Evolutionary conservation across 1,140 invertebrate genomes (phyloP).

Genomic region (Agrypnia vestita): DNA sequence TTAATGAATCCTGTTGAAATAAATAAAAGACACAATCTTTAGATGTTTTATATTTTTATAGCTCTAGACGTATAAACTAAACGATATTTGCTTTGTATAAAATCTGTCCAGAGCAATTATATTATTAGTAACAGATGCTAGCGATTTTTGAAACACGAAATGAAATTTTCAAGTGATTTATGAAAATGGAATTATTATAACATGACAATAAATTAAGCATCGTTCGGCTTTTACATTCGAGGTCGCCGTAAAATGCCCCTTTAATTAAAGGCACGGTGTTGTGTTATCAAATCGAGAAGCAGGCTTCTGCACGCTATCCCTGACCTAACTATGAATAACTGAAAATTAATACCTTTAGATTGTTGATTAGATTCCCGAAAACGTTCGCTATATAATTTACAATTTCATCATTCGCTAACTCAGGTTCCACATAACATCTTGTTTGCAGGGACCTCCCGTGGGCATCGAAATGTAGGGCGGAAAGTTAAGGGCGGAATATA

Average conservation of each 20-base stretch:
- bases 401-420: no score
- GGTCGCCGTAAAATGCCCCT: background rate
- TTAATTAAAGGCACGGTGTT: constrained; percentile 12
- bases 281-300: background rate
- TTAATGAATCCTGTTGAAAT: no score
- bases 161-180: constrained; percentile 28
- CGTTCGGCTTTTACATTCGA: background rate
- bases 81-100: no score
- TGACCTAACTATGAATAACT: constrained; percentile 10
- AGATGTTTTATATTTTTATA: no score
- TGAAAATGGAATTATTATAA: constrained; percentile 16
- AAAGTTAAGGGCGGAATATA: no score
- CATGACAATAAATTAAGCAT: constrained; percentile 12
- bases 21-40: no score
- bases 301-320: background rate
- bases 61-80: no score
- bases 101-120: background rate
- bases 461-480: no score
- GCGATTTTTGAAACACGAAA: constrained; percentile 12
- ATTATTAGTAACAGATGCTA: constrained; percentile 11
- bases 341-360: background rate
- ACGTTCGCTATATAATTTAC: no score
- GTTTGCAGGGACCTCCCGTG: no score
- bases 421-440: no score
- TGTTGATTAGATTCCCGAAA: no score